Conservation (phyloP, 2,113 vertebrate genomes). For the Rhineura floridana region DNA sequence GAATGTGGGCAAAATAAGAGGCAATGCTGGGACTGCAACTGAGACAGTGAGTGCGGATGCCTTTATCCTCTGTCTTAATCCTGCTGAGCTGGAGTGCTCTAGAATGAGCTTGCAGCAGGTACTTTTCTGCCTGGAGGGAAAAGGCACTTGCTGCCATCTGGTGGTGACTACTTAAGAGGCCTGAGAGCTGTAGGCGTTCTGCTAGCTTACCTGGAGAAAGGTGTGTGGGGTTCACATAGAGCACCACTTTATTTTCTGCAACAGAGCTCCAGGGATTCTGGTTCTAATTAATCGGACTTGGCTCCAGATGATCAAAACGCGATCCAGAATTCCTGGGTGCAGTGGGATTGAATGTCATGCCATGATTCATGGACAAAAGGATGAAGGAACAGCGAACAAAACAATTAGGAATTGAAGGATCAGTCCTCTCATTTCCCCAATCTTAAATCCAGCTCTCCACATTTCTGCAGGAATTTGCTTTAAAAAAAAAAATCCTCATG, state of each 20-base stretch:
- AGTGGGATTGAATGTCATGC: neutral
- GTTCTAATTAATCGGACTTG: too few relatives aligned
- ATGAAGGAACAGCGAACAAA: neutral
- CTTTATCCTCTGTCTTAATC: neutral
- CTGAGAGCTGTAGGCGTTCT: neutral
- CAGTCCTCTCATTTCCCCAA: too few relatives aligned
- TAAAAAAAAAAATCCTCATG: too few relatives aligned
- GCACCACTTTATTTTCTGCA: neutral
- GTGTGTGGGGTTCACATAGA: too few relatives aligned
- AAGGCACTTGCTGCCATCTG: conserved; percentile 10
- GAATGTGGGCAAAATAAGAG: neutral
- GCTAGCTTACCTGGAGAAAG: too few relatives aligned
- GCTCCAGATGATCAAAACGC: neutral
- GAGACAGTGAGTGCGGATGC: too few relatives aligned
- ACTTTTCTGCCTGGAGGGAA: too few relatives aligned
- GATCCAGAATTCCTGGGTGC: neutral
- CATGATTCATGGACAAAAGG: neutral
- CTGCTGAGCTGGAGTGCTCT: too few relatives aligned
- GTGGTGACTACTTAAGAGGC: neutral
- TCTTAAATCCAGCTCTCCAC: too few relatives aligned
- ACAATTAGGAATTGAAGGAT: too few relatives aligned
- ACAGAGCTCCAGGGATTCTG: too few relatives aligned
- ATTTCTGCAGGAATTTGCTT: too few relatives aligned
- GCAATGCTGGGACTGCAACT: neutral
- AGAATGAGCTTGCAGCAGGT: neutral